Evolutionary conservation across 1,140 invertebrate species (phyloP), one percentile per base, ranked within the genome.

Genomic region (Neotoxoptera formosana): DNA sequence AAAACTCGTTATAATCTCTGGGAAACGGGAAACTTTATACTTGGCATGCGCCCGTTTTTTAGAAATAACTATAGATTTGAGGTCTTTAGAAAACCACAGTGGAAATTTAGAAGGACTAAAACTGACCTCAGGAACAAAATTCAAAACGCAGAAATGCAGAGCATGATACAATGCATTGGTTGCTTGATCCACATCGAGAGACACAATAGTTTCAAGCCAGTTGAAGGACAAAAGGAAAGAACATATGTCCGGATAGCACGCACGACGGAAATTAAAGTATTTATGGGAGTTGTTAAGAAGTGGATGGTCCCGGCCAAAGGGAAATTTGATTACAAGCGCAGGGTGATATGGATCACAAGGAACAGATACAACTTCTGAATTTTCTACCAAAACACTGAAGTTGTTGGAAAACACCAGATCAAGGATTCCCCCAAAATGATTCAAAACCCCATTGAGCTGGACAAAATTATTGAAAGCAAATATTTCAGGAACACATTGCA

Each of bases 391-490:
- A 34, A 88, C 7, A 47, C 8, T 88, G 11, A 0, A 17, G 86
- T 48, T 34, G 45, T 88, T 88, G 9, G 86, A 88, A 88, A 48
- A 51, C 23, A 88, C 45, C 17, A 88, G 45, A 51, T 88, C 9
- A 45, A 88, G 47, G 25, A 47, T 47, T 4, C 86, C 45, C 21
- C 45, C 25, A 48, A 88, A 48, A 48, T 45, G 6, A 20, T 88
- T 88, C 0, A n/a, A n/a, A n/a, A 88, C 7, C 21, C n/a, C 1
- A 48, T 88, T 88, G 25, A 88, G 45, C 25, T 88, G 45, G 25
- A 88, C 48, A n/a, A 88, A 88, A 51, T 48, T 88, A 48, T 88
- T 47, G 30, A 87, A n/a, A 48, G 86, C 86, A 87, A 87, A 87
- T 48, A 48, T 48, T 25, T 87, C 45, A 0, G 45, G 86, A 21